Conservation (phyloP, 2,797 vertebrate species). For the Pangasius djambal region DNA sequence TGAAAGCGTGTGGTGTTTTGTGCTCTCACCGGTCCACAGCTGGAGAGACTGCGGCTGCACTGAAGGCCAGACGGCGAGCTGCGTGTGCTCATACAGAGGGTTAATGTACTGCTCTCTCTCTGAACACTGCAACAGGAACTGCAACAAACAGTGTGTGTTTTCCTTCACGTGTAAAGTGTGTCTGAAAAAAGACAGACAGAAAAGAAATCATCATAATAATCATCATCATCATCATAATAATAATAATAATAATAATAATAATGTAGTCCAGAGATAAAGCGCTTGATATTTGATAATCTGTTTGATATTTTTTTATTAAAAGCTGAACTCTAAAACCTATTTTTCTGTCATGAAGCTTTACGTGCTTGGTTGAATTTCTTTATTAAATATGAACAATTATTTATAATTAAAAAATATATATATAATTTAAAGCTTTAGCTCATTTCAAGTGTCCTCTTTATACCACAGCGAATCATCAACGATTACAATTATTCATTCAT, state of each 20-base stretch:
- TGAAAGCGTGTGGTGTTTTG: background rate
- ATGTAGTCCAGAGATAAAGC: background rate
- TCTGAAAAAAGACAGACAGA: slow-evolving; percentile 65
- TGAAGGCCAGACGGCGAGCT: slow-evolving; percentile 86
- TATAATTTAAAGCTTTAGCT: background rate
- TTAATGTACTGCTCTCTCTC: slow-evolving; percentile 74
- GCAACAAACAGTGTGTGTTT: slow-evolving; percentile 84
- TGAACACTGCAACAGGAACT: slow-evolving; percentile 68
- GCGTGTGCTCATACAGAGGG: slow-evolving; percentile 77
- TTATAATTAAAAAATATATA: background rate
- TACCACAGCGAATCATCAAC: background rate
- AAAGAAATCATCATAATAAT: background rate
- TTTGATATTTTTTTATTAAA: background rate
- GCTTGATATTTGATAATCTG: no score
- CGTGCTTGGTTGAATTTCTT: background rate
- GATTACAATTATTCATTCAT: background rate
- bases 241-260: no score
- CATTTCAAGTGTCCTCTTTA: background rate
- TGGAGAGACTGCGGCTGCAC: slow-evolving; percentile 87
- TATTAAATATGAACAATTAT: background rate
- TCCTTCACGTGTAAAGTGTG: slow-evolving; percentile 76
- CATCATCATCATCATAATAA: background rate
- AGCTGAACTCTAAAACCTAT: background rate
- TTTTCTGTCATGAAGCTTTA: background rate
- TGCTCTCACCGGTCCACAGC: slow-evolving; percentile 82